A percentile compares a stretch with the other conserved stretches of the same genome.
Conservation (phyloP, 1,140 invertebrate genomes). For the Pseudobourletiella spinata region DNA sequence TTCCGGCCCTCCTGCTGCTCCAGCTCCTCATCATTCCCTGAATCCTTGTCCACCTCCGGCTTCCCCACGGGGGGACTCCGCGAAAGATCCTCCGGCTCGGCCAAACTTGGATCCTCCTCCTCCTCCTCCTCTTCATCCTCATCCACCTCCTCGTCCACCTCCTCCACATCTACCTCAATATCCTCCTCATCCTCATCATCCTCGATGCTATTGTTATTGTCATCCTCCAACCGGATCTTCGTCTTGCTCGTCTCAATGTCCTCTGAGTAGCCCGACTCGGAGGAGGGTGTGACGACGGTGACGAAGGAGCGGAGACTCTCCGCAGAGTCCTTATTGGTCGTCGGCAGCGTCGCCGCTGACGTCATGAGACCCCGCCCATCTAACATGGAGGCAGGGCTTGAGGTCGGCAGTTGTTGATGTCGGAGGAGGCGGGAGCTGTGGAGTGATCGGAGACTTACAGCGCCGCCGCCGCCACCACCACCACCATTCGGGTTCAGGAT, state of each 20-base stretch:
- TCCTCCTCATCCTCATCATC: conserved; percentile 38
- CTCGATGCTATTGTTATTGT: conserved; percentile 34
- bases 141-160: conserved; percentile 26
- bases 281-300: conserved; percentile 65
- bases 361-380: too few species aligned
- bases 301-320: conserved; percentile 77
- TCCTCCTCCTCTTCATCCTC: conserved; percentile 26
- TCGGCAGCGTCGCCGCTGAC: conserved; percentile 24
- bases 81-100: neutral
- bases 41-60: neutral
- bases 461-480: too few species aligned
- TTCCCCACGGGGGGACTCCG: too few species aligned
- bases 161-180: conserved; percentile 33
- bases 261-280: conserved; percentile 24
- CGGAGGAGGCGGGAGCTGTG: conserved; percentile 21
- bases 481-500: conserved; percentile 54
- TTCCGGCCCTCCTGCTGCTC: neutral
- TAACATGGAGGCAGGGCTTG: conserved; percentile 1
- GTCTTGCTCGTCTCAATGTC: conserved; percentile 29
- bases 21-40: neutral
- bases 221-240: conserved; percentile 33
- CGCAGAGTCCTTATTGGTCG: too few species aligned
- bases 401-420: neutral
- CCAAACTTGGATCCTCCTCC: too few species aligned
- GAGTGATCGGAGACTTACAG: conserved; percentile 1